A percentile compares a stretch with the other conserved stretches of the same genome.
These are phyloP conservation scores for Taurulus bubalis DNA, from an alignment of 2,113 vertebrate species.

Conservation along the genomic window DNA sequence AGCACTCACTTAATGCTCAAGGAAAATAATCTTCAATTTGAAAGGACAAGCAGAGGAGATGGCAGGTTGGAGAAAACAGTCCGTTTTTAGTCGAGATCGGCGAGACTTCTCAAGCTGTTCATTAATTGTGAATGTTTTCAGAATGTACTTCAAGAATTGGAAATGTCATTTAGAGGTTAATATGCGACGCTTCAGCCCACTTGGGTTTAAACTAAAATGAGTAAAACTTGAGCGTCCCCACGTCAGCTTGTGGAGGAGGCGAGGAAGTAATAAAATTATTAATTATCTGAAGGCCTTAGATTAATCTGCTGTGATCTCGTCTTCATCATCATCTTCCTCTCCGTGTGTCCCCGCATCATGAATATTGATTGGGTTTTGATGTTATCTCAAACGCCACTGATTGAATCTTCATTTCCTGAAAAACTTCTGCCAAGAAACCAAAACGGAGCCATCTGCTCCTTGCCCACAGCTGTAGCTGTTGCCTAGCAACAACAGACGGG, in stretches of 20 bases:
- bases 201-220: too few relatives aligned
- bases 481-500: constrained; percentile 37
- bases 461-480: constrained; percentile 13
- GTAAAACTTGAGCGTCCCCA: neutral
- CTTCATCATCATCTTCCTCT: neutral
- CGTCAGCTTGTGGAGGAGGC: neutral
- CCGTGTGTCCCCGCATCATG: constrained; percentile 12
- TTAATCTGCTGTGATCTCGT: constrained; percentile 2
- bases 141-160: too few relatives aligned
- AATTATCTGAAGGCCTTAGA: neutral
- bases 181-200: neutral
- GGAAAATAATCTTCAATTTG: too few relatives aligned
- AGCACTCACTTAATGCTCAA: too few relatives aligned
- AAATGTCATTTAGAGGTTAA: neutral
- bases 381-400: constrained; percentile 24
- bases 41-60: too few relatives aligned
- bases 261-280: neutral
- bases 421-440: constrained; percentile 23
- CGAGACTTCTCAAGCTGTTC: too few relatives aligned
- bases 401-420: constrained; percentile 50
- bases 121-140: too few relatives aligned
- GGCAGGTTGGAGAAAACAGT: too few relatives aligned
- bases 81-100: too few relatives aligned
- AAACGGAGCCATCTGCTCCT: constrained; percentile 45
- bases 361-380: constrained; percentile 41